Evolutionary conservation across 2,797 vertebrate species (phyloP).

Genomic region (Takifugu rubripes): DNA sequence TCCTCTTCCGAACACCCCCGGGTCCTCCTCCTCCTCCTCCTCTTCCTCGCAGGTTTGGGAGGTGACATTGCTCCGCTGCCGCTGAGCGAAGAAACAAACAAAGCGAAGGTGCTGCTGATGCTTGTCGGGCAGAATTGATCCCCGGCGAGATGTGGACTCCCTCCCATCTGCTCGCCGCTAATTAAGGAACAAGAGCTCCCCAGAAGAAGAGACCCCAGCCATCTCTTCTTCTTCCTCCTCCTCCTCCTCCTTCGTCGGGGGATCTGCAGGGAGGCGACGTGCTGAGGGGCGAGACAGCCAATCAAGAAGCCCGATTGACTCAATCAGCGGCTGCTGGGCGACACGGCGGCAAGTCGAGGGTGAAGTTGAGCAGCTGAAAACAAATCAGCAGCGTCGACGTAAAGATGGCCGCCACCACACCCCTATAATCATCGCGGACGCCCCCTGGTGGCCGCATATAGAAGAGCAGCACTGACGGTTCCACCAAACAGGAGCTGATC

Average conservation of each 20-base stretch:
- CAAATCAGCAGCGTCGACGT: neutral
- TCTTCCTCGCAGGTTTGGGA: constrained; percentile 41
- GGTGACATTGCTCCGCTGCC: constrained; percentile 45
- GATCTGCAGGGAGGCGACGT: constrained; percentile 47
- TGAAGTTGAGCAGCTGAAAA: neutral
- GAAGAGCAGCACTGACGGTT: too few species aligned
- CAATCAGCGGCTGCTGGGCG: constrained; percentile 28
- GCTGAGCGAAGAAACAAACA: constrained; percentile 65
- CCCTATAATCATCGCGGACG: too few species aligned
- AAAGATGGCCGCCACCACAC: neutral
- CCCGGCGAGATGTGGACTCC: constrained; percentile 61
- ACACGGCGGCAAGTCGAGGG: neutral
- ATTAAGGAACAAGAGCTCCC: constrained; percentile 74
- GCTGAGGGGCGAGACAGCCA: constrained; percentile 45
- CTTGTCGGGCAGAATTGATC: constrained; percentile 64
- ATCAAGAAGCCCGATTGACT: constrained; percentile 38
- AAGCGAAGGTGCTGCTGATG: constrained; percentile 38
- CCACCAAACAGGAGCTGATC: too few species aligned
- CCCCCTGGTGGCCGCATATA: too few species aligned
- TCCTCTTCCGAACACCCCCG: constrained; percentile 39
- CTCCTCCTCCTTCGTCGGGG: constrained; percentile 38
- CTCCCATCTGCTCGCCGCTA: constrained; percentile 73
- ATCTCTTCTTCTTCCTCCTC: neutral
- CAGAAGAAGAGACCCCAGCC: constrained; percentile 44
- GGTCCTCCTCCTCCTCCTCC: constrained; percentile 30